Conservation (phyloP, 2,113 vertebrate species). For the Piaya cayana region DNA sequence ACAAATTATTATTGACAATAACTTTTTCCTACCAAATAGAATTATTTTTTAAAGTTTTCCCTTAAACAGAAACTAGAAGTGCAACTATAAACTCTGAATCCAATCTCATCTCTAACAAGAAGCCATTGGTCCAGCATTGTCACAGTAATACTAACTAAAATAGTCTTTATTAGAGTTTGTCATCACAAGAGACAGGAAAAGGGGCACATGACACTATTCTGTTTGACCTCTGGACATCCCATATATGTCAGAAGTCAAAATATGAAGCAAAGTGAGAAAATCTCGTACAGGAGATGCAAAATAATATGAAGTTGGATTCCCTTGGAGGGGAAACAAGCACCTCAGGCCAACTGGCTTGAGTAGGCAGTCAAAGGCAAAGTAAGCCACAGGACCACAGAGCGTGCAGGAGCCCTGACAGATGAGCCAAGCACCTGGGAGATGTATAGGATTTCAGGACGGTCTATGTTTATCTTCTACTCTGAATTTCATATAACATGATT, state of each 20-base stretch:
- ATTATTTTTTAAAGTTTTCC: neutral
- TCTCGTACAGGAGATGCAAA: neutral
- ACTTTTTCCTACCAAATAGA: neutral
- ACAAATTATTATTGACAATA: neutral
- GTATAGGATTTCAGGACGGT: neutral
- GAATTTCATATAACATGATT: neutral
- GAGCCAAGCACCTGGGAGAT: neutral
- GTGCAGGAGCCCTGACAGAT: neutral
- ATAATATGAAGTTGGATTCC: neutral
- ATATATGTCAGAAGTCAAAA: neutral
- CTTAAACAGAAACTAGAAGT: neutral
- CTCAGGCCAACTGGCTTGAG: neutral
- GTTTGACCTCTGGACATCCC: neutral
- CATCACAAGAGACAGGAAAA: neutral
- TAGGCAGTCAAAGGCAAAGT: rapidly evolving
- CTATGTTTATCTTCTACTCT: neutral
- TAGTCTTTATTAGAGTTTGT: neutral
- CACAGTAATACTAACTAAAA: neutral
- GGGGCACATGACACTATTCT: neutral
- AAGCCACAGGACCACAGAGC: neutral
- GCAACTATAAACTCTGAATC: neutral
- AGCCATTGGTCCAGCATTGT: neutral
- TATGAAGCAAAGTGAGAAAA: neutral
- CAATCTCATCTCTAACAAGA: neutral
- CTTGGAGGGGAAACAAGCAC: neutral